phyloP scores from a whole-genome alignment of 2,113 vertebrate species.

The Corythoichthys intestinalis region DNA sequence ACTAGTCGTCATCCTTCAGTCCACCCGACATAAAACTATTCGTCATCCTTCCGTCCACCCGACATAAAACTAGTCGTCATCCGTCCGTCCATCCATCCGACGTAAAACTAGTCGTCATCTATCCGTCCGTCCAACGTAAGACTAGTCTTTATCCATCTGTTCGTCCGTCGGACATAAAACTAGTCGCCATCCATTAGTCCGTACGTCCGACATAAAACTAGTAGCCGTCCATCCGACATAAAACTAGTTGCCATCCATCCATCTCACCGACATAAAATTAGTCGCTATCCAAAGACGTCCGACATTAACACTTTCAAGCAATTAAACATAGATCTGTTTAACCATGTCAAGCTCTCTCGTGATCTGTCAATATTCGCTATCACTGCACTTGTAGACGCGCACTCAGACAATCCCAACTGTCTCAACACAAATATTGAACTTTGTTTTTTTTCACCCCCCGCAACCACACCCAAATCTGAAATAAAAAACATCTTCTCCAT shows the following conservation, averaged over 20 bases:
- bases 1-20: neutral
- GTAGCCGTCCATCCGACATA: neutral
- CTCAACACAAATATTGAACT: neutral
- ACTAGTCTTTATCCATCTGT: no score
- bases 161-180: no score
- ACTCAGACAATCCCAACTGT: no score
- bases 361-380: no score
- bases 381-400: no score
- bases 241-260: neutral
- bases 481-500: constrained; percentile 20
- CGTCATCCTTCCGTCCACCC: neutral
- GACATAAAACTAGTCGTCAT: neutral
- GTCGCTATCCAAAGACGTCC: neutral
- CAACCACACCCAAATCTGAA: neutral
- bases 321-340: no score
- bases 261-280: neutral
- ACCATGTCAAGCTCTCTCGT: no score
- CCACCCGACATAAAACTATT: neutral
- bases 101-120: no score
- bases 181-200: neutral
- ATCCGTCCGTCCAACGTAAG: no score
- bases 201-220: neutral
- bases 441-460: neutral
- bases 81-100: neutral
- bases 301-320: neutral